Conservation (phyloP, 2,113 vertebrate species). For the Mustela nigripes region DNA sequence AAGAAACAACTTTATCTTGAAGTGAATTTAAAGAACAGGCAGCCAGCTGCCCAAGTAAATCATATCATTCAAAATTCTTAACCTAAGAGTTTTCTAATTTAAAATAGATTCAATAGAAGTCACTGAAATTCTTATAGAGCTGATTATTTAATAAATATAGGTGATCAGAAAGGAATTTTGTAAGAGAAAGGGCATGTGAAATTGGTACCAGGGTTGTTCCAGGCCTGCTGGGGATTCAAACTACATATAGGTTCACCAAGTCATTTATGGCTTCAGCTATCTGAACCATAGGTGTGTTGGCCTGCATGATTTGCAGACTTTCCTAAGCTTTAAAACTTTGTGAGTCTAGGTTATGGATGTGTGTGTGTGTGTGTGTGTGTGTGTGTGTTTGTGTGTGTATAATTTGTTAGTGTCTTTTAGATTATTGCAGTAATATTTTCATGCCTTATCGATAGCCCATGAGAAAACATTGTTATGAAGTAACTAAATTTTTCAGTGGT, state of each 20-base stretch:
- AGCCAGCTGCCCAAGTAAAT: slow-evolving; percentile 61
- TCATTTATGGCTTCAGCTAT: neutral
- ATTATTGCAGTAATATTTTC: slow-evolving; percentile 17
- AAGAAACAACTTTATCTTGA: slow-evolving; percentile 38
- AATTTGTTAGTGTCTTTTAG: neutral
- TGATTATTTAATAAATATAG: neutral
- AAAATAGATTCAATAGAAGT: slow-evolving; percentile 1
- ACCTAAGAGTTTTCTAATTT: slow-evolving; percentile 35
- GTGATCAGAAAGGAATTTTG: neutral
- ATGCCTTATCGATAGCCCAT: neutral
- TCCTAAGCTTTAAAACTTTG: neutral
- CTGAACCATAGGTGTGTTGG: neutral
- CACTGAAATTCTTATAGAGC: neutral
- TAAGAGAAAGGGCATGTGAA: neutral
- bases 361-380: neutral
- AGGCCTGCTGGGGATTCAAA: neutral
- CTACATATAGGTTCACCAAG: neutral
- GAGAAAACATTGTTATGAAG: neutral
- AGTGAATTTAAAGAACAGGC: slow-evolving; percentile 40
- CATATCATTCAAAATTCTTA: neutral
- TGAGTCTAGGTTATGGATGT: neutral
- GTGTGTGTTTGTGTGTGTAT: neutral
- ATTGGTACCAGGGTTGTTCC: neutral
- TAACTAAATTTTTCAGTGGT: neutral
- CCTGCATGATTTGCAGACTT: neutral